phyloP scores from a whole-genome alignment of 2,797 vertebrate genomes.

The Chaetophractus vellerosus region DNA sequence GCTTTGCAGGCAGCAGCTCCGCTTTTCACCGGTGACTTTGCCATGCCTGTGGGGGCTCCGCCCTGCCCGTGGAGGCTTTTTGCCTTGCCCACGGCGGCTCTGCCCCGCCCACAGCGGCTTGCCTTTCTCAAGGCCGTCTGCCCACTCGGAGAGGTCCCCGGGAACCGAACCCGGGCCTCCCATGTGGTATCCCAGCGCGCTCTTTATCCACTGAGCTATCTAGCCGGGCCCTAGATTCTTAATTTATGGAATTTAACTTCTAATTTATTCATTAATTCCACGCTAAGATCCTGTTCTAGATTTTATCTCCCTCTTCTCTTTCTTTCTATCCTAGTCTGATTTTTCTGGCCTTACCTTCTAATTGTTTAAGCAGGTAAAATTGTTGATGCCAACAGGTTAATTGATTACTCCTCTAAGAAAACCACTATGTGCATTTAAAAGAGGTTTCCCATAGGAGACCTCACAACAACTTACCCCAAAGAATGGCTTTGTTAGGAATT shows the following conservation, averaged over 20 bases:
- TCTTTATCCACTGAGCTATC: no score
- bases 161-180: no score
- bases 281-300: neutral
- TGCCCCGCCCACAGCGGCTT: no score
- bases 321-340: neutral
- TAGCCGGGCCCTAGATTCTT: no score
- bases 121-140: no score
- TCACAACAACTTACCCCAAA: neutral
- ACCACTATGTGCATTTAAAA: slow-evolving; percentile 17
- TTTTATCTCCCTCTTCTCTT: neutral
- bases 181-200: no score
- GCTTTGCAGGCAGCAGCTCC: no score
- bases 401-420: slow-evolving; percentile 12
- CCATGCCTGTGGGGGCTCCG: no score
- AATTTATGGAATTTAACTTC: neutral
- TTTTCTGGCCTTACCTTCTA: neutral
- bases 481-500: slow-evolving; percentile 4
- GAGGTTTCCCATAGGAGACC: neutral
- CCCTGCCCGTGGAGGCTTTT: no score
- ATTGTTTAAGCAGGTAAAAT: neutral
- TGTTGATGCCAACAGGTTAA: neutral
- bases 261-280: neutral
- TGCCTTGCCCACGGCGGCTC: no score
- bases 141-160: no score
- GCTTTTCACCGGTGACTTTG: no score